These are phyloP conservation scores for Apaloderma vittatum DNA, from an alignment of 2,113 vertebrate genomes.

Conservation along the genomic window DNA sequence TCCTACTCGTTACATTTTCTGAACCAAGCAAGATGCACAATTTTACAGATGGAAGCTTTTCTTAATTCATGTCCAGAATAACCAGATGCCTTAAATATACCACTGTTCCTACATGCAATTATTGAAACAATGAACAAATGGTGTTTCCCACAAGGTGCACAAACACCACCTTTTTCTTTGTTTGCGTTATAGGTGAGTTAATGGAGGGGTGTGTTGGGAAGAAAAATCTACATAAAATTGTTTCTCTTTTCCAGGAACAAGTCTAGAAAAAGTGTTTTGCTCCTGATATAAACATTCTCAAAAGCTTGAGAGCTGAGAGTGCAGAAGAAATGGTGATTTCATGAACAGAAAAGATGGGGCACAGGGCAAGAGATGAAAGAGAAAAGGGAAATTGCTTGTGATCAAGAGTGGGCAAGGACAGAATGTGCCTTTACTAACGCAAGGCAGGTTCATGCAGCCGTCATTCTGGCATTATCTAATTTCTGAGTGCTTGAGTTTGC, in stretches of 20 bases:
- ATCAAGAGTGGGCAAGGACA: not conserved
- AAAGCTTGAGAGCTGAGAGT: not conserved
- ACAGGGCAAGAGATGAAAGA: not conserved
- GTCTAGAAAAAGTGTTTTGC: not conserved
- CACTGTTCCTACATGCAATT: not conserved
- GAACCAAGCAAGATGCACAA: accelerated
- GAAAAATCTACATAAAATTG: not conserved
- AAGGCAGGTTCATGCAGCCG: not conserved
- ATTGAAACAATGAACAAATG: not conserved
- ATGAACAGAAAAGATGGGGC: not conserved
- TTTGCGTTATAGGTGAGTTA: not conserved
- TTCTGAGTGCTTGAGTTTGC: slow-evolving; percentile 9
- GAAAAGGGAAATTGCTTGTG: not conserved
- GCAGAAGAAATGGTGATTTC: not conserved
- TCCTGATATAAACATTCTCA: not conserved
- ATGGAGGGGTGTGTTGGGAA: not conserved
- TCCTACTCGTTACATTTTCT: not conserved
- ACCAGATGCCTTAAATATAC: not conserved
- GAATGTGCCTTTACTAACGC: not conserved
- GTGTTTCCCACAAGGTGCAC: not conserved
- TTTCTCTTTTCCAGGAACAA: not conserved
- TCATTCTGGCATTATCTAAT: not conserved
- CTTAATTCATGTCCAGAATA: not conserved
- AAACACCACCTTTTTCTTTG: not conserved
- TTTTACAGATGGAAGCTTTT: not conserved